Evolutionary conservation across 2,113 vertebrate species (phyloP), one percentile per base, ranked within the genome.

Genomic region (Gopherus evgoodei): DNA sequence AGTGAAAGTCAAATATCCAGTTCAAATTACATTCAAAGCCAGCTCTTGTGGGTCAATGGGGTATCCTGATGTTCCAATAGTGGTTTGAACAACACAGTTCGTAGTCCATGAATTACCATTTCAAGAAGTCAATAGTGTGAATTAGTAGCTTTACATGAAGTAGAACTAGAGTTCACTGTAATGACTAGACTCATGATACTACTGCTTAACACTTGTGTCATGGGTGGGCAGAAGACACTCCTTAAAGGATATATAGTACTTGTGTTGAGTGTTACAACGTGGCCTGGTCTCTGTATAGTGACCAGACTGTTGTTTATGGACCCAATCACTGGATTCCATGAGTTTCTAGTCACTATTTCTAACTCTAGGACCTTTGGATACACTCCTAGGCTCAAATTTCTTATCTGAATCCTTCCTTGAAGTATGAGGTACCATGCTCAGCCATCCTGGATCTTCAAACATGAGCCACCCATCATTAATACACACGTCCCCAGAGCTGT

Each of bases 21-120:
- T 85, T 5, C 59, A 81, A 89, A 52, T 1, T 5, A 4, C 52
- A 56, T 1, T n/a, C 47, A 86, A 65, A 96, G 54, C 1, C 0
- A 0, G 5, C 25, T 22, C 4, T 57, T 8, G 1, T 38, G 1
- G 2, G 9, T 1, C 27, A 81, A n/a, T 72, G n/a, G 69, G 35
- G 1, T 13, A 19, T 81, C 29, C 31, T 81, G 80, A 52, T 7
- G 4, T 25, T 72, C 69, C 69, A 38, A 9, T 38, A 72, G 69
- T 72, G 65, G n/a, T 22, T 72, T 72, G n/a, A n/a, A n/a, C 35
- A 72, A 3, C 13, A 56, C 8, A 72, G 3, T 62, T 86, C 21
- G 21, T 11, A 38, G n/a, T 22, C 1, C 13, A 56, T 29, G 17
- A 49, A 4, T 50, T 95, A 35, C 27, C 14, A 49, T 31, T 72